Evolutionary conservation across 2,113 vertebrate genomes (phyloP), one percentile per base, ranked within the genome.

Genomic region (Marcusenius ussheri): DNA sequence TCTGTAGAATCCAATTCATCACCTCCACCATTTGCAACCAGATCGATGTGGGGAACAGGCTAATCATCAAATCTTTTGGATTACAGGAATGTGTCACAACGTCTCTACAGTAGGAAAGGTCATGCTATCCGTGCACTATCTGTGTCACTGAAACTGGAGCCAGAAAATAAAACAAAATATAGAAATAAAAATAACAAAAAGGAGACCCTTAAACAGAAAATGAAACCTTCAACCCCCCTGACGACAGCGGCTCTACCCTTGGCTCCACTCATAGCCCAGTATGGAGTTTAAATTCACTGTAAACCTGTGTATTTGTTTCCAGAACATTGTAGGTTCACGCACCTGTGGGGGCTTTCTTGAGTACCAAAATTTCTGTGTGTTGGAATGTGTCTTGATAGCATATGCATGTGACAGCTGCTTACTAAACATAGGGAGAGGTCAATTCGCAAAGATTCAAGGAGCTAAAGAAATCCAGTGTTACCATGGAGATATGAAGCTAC

Each of bases 1-100:
- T 42, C 85, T 87, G 85, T 87, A 47, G 85, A 24, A 35, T 35
- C n/a, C 85, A 15, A 39, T 87, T 87, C 17, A 51, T 87, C 85
- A 35, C 50, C n/a, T 35, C 27, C n/a, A 56, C 19, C 6, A 17
- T 50, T 53, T 6, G 10, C 84, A 27, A 51, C 27, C 84, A 10
- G 45, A 51, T 87, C 84, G 15, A 87, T 87, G 45, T 87, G 49
- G 24, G 84, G 49, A 53, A 87, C 10, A 35, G n/a, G 84, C 84
- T 87, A 51, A 87, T 87, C n/a, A 50, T 51, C 84, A 1, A 87
- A 53, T 51, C 24, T 50, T 31, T 51, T 1, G 4, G 10, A 35
- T 87, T 87, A 53, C 47, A 1, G 83, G 19, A 87, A 84, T 24
- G 42, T 87, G 3, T 35, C 84, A 50, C n/a, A 35, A 51, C 10